Evolutionary conservation across 2,888 invertebrate species (phyloP).

Genomic region (Anoplius nigerrimus): DNA sequence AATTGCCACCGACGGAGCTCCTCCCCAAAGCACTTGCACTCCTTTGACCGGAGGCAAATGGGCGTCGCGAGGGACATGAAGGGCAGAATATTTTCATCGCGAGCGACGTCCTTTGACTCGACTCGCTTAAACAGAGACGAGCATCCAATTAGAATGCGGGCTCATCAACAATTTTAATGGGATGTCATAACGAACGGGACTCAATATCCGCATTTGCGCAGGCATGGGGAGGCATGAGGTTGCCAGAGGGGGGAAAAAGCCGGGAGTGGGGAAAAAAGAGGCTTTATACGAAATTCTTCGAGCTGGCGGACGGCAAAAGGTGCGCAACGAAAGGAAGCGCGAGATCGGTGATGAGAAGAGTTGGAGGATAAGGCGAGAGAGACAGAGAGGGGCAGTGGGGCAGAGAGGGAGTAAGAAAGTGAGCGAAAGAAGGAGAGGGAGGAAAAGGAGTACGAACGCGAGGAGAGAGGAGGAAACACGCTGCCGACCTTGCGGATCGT

Average conservation of each 20-base stretch:
- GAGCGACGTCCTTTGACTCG: no score
- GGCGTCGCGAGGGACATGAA: no score
- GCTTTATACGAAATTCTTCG: background rate
- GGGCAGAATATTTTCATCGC: no score
- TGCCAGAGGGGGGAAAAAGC: background rate
- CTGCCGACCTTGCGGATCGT: slow-evolving; percentile 54
- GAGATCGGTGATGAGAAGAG: background rate
- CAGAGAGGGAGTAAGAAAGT: slow-evolving; percentile 25
- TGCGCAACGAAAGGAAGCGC: slow-evolving; percentile 1
- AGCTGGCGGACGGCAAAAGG: background rate
- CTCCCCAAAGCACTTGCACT: no score
- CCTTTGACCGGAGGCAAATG: no score
- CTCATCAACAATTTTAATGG: no score
- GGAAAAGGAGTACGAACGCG: slow-evolving; percentile 8
- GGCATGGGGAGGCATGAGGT: background rate
- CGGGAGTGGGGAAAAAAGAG: background rate
- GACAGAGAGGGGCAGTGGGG: background rate
- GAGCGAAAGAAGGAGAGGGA: background rate
- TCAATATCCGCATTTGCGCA: background rate
- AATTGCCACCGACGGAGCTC: no score
- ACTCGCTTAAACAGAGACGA: no score
- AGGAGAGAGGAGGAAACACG: slow-evolving; percentile 30
- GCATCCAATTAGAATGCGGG: no score
- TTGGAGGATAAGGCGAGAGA: no score
- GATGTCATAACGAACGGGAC: no score